A percentile compares a stretch with the other conserved stretches of the same genome.
phyloP scores from a whole-genome alignment of 2,888 invertebrate genomes.

The Drosophila aldrichi region DNA sequence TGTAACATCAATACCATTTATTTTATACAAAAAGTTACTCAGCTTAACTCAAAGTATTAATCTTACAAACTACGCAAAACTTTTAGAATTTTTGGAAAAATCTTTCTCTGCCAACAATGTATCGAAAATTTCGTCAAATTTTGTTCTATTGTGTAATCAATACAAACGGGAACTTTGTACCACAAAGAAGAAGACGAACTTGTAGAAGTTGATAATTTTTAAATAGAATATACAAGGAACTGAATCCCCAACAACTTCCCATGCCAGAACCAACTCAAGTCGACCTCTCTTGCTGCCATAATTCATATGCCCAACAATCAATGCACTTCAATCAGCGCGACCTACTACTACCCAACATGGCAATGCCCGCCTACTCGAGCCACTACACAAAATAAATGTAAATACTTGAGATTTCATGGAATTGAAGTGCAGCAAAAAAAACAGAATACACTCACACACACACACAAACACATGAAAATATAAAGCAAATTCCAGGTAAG shows the following conservation, averaged over 20 bases:
- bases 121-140: neutral
- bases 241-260: neutral
- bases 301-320: conserved; percentile 58
- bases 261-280: neutral
- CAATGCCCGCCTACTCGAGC: conserved; percentile 20
- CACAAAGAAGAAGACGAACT: neutral
- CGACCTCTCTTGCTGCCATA: conserved; percentile 18
- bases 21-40: no score
- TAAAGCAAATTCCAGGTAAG: conserved; percentile 63
- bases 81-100: neutral
- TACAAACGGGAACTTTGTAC: neutral
- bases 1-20: no score
- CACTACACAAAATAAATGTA: conserved; percentile 62
- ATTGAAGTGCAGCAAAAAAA: conserved; percentile 53
- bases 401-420: conserved; percentile 74
- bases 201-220: neutral
- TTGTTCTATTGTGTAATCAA: neutral
- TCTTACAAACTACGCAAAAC: no score
- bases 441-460: conserved; percentile 21
- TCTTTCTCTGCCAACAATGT: neutral
- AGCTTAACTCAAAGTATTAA: no score
- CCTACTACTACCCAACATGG: conserved; percentile 16
- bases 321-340: conserved; percentile 55
- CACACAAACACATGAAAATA: conserved; percentile 26
- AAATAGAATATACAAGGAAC: neutral